Conservation (phyloP, 35 echinoderm and acorn worm species). For the Stichopus chloronotus region DNA sequence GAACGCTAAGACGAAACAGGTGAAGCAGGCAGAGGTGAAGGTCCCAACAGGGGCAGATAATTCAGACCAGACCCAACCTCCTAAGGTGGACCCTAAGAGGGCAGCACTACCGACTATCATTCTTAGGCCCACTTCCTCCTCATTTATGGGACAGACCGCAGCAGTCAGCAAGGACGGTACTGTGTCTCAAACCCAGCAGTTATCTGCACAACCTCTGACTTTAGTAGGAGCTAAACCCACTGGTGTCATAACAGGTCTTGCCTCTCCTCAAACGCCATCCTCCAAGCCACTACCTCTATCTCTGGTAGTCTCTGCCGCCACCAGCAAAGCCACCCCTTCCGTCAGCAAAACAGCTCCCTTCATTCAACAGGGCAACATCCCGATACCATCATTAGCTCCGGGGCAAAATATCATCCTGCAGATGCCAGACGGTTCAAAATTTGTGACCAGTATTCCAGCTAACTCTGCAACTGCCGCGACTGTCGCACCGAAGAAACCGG, state of each 20-base stretch:
- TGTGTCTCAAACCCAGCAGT: neutral
- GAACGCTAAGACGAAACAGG: neutral
- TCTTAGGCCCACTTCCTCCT: slow-evolving; percentile 20
- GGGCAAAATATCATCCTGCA: slow-evolving; percentile 58
- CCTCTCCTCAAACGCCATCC: neutral
- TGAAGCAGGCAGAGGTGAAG: slow-evolving; percentile 21
- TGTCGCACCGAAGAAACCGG: neutral
- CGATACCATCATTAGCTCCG: slow-evolving; percentile 28
- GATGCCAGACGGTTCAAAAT: slow-evolving; percentile 59
- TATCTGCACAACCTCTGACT: slow-evolving; percentile 11
- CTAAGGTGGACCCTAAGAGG: slow-evolving; percentile 12
- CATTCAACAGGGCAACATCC: slow-evolving; percentile 26
- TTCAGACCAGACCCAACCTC: neutral
- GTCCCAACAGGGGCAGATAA: neutral
- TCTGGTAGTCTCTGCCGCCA: slow-evolving; percentile 35
- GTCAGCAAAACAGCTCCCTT: neutral
- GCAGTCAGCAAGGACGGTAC: neutral
- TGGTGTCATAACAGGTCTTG: slow-evolving; percentile 34
- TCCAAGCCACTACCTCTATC: slow-evolving; percentile 40
- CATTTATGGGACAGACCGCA: neutral
- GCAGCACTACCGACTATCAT: slow-evolving; percentile 43
- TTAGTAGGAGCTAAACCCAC: slow-evolving; percentile 4
- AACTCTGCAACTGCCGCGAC: neutral
- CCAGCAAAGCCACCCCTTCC: neutral
- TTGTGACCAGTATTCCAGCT: slow-evolving; percentile 42